phyloP scores from a whole-genome alignment of 2,113 vertebrate species.

The Eretmodus cyanostictus region DNA sequence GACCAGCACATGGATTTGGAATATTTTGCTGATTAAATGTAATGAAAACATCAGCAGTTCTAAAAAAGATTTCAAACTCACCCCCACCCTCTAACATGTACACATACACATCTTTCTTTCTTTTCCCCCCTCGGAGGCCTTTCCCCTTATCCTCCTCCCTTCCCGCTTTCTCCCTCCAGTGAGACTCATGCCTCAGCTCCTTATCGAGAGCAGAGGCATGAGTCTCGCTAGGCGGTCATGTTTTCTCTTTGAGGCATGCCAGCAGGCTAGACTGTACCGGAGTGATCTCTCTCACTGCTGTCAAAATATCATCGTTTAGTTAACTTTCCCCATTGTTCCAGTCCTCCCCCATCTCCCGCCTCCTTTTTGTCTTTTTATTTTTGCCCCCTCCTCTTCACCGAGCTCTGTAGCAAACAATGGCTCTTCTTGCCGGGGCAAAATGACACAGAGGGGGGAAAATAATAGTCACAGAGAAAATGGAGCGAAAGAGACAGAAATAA shows the following conservation, averaged over 20 bases:
- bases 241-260: slow-evolving; percentile 49
- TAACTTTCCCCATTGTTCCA: slow-evolving; percentile 51
- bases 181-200: slow-evolving; percentile 3
- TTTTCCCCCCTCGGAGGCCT: neutral
- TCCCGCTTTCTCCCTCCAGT: neutral
- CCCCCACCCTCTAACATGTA: neutral
- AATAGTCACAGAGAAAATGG: neutral
- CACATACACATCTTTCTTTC: neutral
- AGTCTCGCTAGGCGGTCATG: slow-evolving; percentile 39
- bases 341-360: neutral
- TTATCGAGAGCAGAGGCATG: neutral
- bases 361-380: neutral
- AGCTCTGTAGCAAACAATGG: slow-evolving; percentile 27
- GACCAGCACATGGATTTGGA: neutral
- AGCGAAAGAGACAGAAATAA: slow-evolving; percentile 56
- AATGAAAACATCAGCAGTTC: slow-evolving; percentile 11
- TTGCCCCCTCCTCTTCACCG: neutral
- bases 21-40: slow-evolving; percentile 18
- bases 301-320: slow-evolving; percentile 58
- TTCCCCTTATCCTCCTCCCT: neutral
- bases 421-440: slow-evolving; percentile 1
- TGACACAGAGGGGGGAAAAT: neutral
- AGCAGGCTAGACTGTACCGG: slow-evolving; percentile 18
- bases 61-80: neutral
- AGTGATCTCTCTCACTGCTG: slow-evolving; percentile 43